phyloP scores from a whole-genome alignment of 2,797 vertebrate species.

The Schizothorax lantsangensis region DNA sequence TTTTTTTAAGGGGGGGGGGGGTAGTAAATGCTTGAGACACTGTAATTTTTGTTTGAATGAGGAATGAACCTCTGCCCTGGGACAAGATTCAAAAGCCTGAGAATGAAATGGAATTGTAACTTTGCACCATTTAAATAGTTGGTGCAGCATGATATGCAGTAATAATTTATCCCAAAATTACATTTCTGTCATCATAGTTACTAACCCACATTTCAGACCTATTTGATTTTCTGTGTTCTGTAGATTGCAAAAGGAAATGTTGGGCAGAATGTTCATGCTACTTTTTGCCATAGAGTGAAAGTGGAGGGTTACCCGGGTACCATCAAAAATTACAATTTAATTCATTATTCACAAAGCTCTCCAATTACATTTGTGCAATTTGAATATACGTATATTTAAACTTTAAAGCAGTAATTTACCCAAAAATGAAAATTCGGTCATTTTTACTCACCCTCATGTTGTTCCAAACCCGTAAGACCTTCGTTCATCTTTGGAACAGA shows the following conservation, averaged over 20 bases:
- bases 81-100: slow-evolving; percentile 73
- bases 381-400: background rate
- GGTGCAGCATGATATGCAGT: slow-evolving; percentile 20
- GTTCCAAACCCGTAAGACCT: no score
- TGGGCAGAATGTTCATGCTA: background rate
- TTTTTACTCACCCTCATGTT: no score
- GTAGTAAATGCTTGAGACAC: slow-evolving; percentile 80
- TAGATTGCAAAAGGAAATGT: background rate
- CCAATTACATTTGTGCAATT: background rate
- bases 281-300: background rate
- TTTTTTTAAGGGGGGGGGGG: slow-evolving; percentile 69
- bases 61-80: slow-evolving; percentile 80
- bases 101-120: slow-evolving; percentile 43
- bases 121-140: slow-evolving; percentile 16
- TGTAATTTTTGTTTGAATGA: slow-evolving; percentile 84
- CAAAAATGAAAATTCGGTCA: background rate
- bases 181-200: background rate
- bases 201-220: background rate
- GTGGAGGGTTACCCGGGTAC: background rate
- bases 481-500: background rate
- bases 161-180: background rate
- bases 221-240: background rate
- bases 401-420: background rate
- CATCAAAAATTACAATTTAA: background rate
- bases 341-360: background rate